Conservation (phyloP, 2,797 vertebrate species). For the Oophaga sylvatica region DNA sequence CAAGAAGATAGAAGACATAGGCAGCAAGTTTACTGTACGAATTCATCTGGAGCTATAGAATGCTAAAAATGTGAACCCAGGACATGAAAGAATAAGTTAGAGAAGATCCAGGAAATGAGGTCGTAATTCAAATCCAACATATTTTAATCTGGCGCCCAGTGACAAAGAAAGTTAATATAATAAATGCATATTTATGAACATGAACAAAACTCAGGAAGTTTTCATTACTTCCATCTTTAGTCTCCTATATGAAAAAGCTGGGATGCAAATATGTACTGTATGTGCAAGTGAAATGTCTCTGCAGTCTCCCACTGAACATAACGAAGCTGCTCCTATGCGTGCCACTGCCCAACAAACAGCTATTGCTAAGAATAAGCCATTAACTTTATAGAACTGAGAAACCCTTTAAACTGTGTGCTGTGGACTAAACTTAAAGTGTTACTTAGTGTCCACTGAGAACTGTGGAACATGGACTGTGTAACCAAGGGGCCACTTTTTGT, state of each 20-base stretch:
- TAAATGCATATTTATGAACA: background rate
- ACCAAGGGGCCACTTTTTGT: no score
- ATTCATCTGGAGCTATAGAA: background rate
- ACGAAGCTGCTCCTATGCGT: no score
- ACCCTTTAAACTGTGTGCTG: no score
- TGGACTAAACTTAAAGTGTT: no score
- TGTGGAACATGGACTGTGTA: no score
- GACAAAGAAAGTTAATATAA: background rate
- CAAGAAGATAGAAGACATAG: background rate
- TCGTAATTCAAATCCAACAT: background rate
- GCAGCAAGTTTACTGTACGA: background rate
- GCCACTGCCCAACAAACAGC: no score
- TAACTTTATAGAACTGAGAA: no score
- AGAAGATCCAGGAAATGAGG: background rate
- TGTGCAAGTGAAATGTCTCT: no score
- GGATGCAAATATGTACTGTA: background rate
- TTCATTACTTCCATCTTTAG: background rate
- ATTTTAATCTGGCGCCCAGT: background rate
- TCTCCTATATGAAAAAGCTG: background rate
- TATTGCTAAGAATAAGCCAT: no score
- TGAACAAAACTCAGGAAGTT: background rate
- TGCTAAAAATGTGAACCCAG: slow-evolving; percentile 7
- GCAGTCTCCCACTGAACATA: no score
- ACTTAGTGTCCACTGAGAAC: no score
- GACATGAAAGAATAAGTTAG: background rate